These are phyloP conservation scores for Agrenia bidenticulata DNA, from an alignment of 2,888 invertebrate genomes.

Conservation along the genomic window DNA sequence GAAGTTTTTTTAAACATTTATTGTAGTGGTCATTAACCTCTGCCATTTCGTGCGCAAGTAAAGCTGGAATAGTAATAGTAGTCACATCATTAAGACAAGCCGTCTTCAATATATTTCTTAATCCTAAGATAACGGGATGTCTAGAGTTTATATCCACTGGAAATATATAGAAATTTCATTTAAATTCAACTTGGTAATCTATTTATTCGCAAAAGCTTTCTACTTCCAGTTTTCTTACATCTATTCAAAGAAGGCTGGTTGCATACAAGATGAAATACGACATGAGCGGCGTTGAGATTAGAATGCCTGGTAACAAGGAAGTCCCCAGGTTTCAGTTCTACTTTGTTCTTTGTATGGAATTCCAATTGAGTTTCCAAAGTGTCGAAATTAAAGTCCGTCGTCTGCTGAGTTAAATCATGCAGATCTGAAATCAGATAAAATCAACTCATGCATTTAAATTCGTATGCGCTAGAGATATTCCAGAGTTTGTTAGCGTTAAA, in stretches of 20 bases:
- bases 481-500: neutral
- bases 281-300: slow-evolving; percentile 89
- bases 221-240: slow-evolving; percentile 28
- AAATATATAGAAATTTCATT: slow-evolving; percentile 38
- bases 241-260: slow-evolving; percentile 56
- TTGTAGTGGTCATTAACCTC: slow-evolving; percentile 68
- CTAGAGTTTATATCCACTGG: slow-evolving; percentile 89
- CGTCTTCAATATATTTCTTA: slow-evolving; percentile 90
- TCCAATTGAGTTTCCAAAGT: slow-evolving; percentile 78
- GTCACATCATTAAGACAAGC: slow-evolving; percentile 94
- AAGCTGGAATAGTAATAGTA: slow-evolving; percentile 86
- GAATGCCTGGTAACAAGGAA: slow-evolving; percentile 85
- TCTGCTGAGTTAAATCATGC: slow-evolving; percentile 69
- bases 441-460: neutral
- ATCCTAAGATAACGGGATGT: slow-evolving; percentile 90
- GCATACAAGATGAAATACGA: slow-evolving; percentile 91
- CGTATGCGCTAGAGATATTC: neutral
- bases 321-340: slow-evolving; percentile 64
- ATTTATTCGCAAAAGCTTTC: no score
- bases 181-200: no score
- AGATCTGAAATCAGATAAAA: slow-evolving; percentile 64
- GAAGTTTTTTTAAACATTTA: no score
- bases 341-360: slow-evolving; percentile 56
- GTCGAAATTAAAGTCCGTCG: slow-evolving; percentile 94
- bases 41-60: slow-evolving; percentile 88